Percentiles rank a stretch among this genome's conserved stretches.
phyloP scores from a whole-genome alignment of 2,797 vertebrate genomes.

The Siniperca scherzeri region DNA sequence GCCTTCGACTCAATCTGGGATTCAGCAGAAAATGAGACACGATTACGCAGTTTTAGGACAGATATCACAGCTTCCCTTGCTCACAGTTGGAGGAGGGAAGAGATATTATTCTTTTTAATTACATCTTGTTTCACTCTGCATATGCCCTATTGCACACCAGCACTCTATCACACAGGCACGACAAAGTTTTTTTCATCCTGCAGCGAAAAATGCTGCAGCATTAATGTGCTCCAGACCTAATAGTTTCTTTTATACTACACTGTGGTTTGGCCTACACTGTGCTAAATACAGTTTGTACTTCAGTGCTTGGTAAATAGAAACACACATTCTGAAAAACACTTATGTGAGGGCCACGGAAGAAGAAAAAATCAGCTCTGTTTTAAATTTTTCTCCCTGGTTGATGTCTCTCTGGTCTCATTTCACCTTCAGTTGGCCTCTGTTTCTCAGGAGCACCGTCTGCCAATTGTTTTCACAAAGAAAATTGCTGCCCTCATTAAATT shows the following conservation, averaged over 20 bases:
- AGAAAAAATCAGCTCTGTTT: neutral
- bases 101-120: conserved; percentile 83
- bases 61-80: conserved; percentile 63
- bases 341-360: neutral
- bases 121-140: conserved; percentile 67
- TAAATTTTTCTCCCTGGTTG: conserved; percentile 8
- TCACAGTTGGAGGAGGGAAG: conserved; percentile 66
- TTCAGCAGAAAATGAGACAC: conserved; percentile 73
- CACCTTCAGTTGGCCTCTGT: conserved; percentile 38
- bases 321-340: conserved; percentile 11
- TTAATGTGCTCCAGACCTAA: conserved; percentile 41
- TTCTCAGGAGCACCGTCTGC: conserved; percentile 36
- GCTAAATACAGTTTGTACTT: conserved; percentile 38
- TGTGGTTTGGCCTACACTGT: conserved; percentile 18
- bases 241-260: conserved; percentile 38
- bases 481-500: conserved; percentile 65
- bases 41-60: conserved; percentile 63
- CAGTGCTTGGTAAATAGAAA: conserved; percentile 37
- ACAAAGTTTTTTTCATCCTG: conserved; percentile 6
- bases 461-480: conserved; percentile 70
- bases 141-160: conserved; percentile 57
- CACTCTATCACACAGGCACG: conserved; percentile 56
- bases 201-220: conserved; percentile 33
- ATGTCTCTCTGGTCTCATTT: conserved; percentile 41
- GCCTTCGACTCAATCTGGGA: conserved; percentile 62